These are phyloP conservation scores for Desmophyllum pertusum DNA, from an alignment of 92 coral and sea anemone species.

Conservation along the genomic window DNA sequence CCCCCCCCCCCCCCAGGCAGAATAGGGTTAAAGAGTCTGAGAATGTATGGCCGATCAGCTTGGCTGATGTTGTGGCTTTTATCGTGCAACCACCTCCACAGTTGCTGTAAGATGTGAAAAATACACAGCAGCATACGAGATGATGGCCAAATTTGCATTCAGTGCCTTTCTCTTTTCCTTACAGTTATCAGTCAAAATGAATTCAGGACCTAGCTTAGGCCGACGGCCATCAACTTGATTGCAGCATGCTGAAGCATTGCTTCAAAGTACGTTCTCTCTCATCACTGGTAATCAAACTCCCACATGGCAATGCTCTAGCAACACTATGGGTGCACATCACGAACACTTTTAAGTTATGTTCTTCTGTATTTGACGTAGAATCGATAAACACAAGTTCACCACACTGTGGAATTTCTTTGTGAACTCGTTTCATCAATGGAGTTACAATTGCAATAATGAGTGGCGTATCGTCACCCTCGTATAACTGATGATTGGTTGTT, in stretches of 20 bases:
- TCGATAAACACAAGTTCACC: background rate
- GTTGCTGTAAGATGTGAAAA: conserved; percentile 67
- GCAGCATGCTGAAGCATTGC: conserved; percentile 57
- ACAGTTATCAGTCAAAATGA: no score
- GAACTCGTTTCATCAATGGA: conserved; percentile 65
- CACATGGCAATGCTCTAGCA: conserved; percentile 31
- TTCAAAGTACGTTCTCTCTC: conserved; percentile 63
- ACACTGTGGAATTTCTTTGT: conserved; percentile 1
- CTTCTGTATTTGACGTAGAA: conserved; percentile 20
- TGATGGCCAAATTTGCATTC: no score
- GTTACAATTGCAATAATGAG: conserved; percentile 48
- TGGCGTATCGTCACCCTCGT: conserved; percentile 62
- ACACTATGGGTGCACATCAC: background rate
- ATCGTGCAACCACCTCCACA: conserved; percentile 65
- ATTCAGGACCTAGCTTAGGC: conserved; percentile 52
- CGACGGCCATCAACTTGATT: conserved; percentile 67
- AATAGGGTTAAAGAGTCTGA: no score
- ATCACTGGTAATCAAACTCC: conserved; percentile 65
- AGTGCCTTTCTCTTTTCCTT: no score
- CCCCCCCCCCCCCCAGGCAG: no score
- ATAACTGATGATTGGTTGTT: conserved; percentile 58
- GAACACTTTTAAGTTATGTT: conserved; percentile 51
- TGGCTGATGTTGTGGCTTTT: conserved; percentile 46
- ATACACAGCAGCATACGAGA: conserved; percentile 49
- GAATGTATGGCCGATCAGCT: background rate